Evolutionary conservation across 1,140 invertebrate species (phyloP).

Genomic region (Plectrocnemia conspersa): DNA sequence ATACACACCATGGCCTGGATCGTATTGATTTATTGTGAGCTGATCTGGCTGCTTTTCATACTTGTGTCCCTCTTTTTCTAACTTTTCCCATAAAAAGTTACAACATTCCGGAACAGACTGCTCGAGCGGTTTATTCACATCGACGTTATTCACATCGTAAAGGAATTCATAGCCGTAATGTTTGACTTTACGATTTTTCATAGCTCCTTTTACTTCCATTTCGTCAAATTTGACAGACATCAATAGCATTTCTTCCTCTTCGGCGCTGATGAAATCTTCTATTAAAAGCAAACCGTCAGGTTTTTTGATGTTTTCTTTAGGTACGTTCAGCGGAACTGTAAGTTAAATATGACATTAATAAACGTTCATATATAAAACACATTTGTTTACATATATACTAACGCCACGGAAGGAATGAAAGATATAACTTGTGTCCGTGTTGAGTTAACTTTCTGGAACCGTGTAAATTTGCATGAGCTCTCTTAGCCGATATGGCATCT

Average conservation of each 20-base stretch:
- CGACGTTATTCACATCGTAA: conserved; percentile 85
- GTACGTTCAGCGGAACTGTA: conserved; percentile 20
- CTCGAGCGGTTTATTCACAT: conserved; percentile 62
- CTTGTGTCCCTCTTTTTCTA: conserved; percentile 51
- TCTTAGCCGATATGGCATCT: conserved; percentile 46
- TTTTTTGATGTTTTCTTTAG: conserved; percentile 34
- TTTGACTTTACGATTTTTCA: conserved; percentile 85
- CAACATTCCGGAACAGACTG: conserved; percentile 68
- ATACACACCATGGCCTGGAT: conserved; percentile 82
- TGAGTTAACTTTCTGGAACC: conserved; percentile 51
- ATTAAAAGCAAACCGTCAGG: conserved; percentile 73
- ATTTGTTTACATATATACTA: not conserved
- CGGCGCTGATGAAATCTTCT: conserved; percentile 66
- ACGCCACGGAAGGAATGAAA: conserved; percentile 59
- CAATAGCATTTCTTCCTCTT: conserved; percentile 68
- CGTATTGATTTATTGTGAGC: conserved; percentile 88
- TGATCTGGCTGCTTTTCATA: conserved; percentile 70
- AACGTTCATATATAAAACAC: not conserved
- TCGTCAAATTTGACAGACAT: conserved; percentile 57
- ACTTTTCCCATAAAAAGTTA: conserved; percentile 59
- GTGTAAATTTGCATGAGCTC: conserved; percentile 53
- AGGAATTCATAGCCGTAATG: conserved; percentile 94
- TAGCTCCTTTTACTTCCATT: conserved; percentile 42
- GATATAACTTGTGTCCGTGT: conserved; percentile 57
- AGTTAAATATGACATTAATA: not conserved